These are phyloP conservation scores for Phasianus colchicus DNA, from an alignment of 2,113 vertebrate species.

Conservation along the genomic window DNA sequence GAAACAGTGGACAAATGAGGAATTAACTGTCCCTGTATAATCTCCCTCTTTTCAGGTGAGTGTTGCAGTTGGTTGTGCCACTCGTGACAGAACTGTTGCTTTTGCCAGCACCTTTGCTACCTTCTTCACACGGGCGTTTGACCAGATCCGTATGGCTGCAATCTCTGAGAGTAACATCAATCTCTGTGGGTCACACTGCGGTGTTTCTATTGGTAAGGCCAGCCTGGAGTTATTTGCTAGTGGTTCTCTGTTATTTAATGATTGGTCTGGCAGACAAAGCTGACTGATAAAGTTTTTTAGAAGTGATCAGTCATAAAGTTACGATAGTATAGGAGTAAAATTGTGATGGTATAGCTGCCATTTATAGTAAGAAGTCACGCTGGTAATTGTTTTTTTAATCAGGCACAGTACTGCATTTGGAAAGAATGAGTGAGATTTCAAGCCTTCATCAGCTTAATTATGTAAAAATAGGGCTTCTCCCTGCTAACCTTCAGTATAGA, in stretches of 20 bases:
- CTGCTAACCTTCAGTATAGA: neutral
- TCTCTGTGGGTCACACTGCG: conserved; percentile 93
- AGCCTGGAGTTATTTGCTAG: neutral
- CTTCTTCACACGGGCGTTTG: conserved; percentile 91
- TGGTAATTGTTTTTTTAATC: neutral
- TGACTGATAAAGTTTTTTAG: neutral
- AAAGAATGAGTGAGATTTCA: neutral
- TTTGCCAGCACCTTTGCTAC: conserved; percentile 93
- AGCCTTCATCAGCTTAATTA: neutral
- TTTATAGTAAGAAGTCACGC: neutral
- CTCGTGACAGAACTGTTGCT: conserved; percentile 88
- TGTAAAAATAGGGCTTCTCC: neutral
- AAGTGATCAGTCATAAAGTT: neutral
- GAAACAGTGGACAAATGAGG: neutral
- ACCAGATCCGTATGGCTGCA: conserved; percentile 94
- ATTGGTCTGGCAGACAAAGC: neutral
- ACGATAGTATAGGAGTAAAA: neutral
- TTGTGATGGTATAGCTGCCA: neutral
- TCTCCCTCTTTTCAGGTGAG: conserved; percentile 82
- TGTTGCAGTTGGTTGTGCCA: conserved; percentile 88
- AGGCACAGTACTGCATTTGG: neutral
- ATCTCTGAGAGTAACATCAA: conserved; percentile 96
- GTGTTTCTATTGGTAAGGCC: conserved; percentile 92
- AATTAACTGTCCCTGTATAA: neutral
- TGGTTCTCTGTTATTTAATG: fast-evolving